These are phyloP conservation scores for Agrotis segetum DNA, from an alignment of 2,888 invertebrate species.

Conservation along the genomic window DNA sequence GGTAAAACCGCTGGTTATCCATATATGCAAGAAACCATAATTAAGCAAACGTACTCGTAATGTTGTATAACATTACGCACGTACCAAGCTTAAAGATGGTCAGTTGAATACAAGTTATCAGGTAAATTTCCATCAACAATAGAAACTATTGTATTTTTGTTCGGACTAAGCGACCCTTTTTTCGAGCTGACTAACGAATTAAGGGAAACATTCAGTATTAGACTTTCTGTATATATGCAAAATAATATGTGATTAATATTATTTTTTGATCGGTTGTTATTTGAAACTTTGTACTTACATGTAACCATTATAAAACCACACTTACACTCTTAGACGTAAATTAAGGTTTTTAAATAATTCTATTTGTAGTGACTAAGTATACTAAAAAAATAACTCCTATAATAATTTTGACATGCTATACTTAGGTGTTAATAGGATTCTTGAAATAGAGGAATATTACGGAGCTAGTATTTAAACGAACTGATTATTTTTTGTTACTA, in stretches of 20 bases:
- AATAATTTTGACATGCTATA: no score
- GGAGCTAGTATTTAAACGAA: background rate
- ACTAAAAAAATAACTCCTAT: no score
- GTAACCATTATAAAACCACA: no score
- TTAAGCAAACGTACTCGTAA: background rate
- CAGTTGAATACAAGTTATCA: constrained; percentile 15
- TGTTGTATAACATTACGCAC: constrained; percentile 9
- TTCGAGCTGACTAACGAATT: background rate
- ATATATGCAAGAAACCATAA: background rate
- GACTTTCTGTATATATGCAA: background rate
- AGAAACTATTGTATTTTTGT: constrained; percentile 18
- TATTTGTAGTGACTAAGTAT: no score
- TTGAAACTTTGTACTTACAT: no score
- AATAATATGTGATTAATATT: no score
- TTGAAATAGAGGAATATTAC: no score
- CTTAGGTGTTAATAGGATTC: no score
- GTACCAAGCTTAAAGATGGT: constrained; percentile 8
- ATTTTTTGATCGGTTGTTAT: no score
- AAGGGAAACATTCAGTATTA: background rate
- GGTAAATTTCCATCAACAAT: constrained; percentile 42
- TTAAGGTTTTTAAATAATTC: no score
- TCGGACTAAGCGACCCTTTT: constrained; percentile 20
- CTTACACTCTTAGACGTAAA: no score
- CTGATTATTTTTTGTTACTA: background rate
- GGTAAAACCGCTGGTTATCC: no score